Base-by-base conservation (phyloP, 1,140 invertebrate species). In the Drosophila subpulchrella region DNA sequence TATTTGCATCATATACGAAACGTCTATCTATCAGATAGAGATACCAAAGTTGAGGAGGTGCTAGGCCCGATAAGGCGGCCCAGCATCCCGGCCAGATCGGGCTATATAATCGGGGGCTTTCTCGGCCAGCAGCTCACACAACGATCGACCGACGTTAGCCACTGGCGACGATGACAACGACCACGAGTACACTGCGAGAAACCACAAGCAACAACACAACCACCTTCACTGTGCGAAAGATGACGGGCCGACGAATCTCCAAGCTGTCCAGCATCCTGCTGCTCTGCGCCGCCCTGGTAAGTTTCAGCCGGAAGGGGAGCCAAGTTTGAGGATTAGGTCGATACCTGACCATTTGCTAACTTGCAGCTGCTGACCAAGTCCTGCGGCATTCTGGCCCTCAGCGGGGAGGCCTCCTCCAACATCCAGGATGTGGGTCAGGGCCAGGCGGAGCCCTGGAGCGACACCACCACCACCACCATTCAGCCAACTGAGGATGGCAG, bases 131-230 rank as follows among this genome's bases (percentile, higher is more conserved):
- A 51, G 84, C 76, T 88, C 83, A 88, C 66, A 88, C 84, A 84
- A 88, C 84, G 84, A 88, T 89, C 84, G 84, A 88, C 76, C 84
- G 85, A 88, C 85, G 83, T 86, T 83, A 72, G 82, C 82, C 82
- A 79, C 56, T 44, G 83, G 83, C 80, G 68, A 80, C 82, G 82
- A 86, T 73, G 79, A 86, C 66, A 58, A 63, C 38, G 46, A 62
- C 38, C 63, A 70, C 27, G 41, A 27, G 27, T 27, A 15, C 48
- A 51, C 36, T 10, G n/a, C 12, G 4, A 47, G 44, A 13, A 48
- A 78, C 60, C 53, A 57, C 67, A 36, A 27, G 27, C 27, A 24
- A 8, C 32, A 34, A 5, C 6, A 32, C 6, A 6, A 56, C 68
- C 32, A 68, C 65, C 1, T 72, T 72, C 2, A 72, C 68, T 12